These are phyloP conservation scores for Rhynchomys soricoides DNA, from an alignment of 2,113 vertebrate species.

Conservation along the genomic window DNA sequence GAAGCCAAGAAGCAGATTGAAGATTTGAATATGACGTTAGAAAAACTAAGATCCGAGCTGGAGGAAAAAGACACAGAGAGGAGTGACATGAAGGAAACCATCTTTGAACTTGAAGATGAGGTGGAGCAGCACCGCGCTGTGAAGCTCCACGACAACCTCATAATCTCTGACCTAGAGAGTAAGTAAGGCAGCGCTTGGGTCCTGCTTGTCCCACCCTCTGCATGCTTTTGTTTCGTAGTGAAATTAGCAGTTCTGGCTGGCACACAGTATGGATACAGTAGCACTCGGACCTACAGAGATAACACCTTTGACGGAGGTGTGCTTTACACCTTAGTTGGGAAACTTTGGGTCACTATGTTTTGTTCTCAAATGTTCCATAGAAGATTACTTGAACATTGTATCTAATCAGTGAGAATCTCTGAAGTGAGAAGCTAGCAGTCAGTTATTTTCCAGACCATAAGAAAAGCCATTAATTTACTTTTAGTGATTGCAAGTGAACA, in stretches of 20 bases:
- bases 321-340: not conserved
- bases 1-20: constrained; percentile 93
- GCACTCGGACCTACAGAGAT: not conserved
- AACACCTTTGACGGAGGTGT: rapidly evolving
- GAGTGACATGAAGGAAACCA: constrained; percentile 97
- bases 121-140: constrained; percentile 97
- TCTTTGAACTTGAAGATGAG: constrained; percentile 97
- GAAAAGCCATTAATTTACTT: not conserved
- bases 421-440: not conserved
- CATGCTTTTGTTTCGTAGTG: not conserved
- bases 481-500: not conserved
- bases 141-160: constrained; percentile 97
- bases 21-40: constrained; percentile 90
- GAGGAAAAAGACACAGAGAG: constrained; percentile 95
- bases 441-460: not conserved
- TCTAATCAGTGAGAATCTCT: not conserved
- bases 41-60: constrained; percentile 91
- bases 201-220: not conserved
- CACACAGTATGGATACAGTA: not conserved
- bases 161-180: constrained; percentile 97
- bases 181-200: constrained; percentile 75
- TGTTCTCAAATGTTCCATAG: not conserved
- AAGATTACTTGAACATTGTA: not conserved
- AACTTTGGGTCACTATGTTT: not conserved
- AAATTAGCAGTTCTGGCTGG: not conserved